Conservation (phyloP, 2,888 invertebrate genomes). For the Cantharis nigra region DNA sequence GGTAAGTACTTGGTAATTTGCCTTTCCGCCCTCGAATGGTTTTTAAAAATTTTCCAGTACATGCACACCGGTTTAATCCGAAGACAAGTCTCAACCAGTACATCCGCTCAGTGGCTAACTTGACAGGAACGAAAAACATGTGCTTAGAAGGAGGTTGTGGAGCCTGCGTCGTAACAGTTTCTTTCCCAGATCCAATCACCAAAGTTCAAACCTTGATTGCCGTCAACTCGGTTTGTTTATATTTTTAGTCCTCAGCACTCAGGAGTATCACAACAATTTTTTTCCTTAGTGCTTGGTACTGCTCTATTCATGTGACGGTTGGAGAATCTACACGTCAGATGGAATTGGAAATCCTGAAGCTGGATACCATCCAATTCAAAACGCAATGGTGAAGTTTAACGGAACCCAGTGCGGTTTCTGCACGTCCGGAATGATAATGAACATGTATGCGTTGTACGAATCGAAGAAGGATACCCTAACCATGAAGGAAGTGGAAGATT, state of each 20-base stretch:
- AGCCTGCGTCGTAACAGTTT: conserved; percentile 63
- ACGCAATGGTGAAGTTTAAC: conserved; percentile 58
- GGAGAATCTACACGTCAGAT: conserved; percentile 72
- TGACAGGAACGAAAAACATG: conserved; percentile 73
- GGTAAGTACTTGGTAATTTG: conserved; percentile 15
- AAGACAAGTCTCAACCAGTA: conserved; percentile 62
- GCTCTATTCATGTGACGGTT: conserved; percentile 61
- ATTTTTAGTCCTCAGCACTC: no score
- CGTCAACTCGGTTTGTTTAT: conserved; percentile 67
- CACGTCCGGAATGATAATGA: conserved; percentile 66
- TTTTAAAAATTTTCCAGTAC: neutral
- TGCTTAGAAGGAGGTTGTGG: conserved; percentile 78
- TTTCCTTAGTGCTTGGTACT: conserved; percentile 58
- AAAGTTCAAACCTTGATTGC: conserved; percentile 60
- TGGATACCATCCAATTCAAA: conserved; percentile 68
- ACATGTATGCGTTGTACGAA: conserved; percentile 63
- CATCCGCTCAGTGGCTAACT: conserved; percentile 63
- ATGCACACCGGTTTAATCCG: neutral
- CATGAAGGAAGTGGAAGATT: conserved; percentile 68
- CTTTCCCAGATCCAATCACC: conserved; percentile 56
- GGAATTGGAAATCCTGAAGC: conserved; percentile 65
- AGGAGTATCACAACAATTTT: neutral
- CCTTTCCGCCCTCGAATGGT: neutral
- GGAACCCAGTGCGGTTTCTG: conserved; percentile 42
- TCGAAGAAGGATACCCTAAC: conserved; percentile 52